Conservation (phyloP, 2,888 invertebrate genomes). For the Drosophila nr. perissopoda region DNA sequence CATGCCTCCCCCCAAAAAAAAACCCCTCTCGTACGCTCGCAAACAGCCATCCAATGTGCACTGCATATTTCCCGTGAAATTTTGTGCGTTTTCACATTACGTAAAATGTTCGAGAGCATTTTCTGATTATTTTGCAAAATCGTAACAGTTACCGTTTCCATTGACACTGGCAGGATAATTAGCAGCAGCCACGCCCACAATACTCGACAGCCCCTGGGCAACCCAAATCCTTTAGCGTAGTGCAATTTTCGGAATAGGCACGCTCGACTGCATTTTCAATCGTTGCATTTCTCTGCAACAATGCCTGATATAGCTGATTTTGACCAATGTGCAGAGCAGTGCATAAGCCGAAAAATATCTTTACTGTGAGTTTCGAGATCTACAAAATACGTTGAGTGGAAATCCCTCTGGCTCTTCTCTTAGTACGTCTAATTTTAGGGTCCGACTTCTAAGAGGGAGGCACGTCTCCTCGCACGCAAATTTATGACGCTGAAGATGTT, state of each 20-base stretch:
- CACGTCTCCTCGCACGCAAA: constrained; percentile 94
- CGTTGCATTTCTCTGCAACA: constrained; percentile 26
- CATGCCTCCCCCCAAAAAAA: neutral
- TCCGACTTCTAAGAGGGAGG: constrained; percentile 95
- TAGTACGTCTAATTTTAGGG: constrained; percentile 92
- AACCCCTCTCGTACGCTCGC: too few relatives aligned
- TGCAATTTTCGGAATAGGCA: constrained; percentile 39
- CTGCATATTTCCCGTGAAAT: constrained; percentile 53
- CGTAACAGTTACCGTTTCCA: constrained; percentile 59
- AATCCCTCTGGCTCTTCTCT: neutral
- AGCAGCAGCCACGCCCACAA: constrained; percentile 37
- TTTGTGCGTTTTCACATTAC: constrained; percentile 57
- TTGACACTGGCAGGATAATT: constrained; percentile 60
- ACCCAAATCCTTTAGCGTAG: constrained; percentile 30
- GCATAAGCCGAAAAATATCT: neutral
- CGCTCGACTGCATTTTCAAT: constrained; percentile 52
- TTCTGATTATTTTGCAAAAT: constrained; percentile 81
- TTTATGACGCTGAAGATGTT: constrained; percentile 97
- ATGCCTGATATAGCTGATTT: neutral
- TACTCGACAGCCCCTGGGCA: neutral
- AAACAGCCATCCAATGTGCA: neutral
- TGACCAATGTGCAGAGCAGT: neutral
- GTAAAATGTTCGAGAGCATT: constrained; percentile 69
- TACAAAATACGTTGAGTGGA: neutral
- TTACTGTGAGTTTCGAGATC: neutral